Conservation (phyloP, 2,113 vertebrate species). For the Phyllopteryx taeniolatus region DNA sequence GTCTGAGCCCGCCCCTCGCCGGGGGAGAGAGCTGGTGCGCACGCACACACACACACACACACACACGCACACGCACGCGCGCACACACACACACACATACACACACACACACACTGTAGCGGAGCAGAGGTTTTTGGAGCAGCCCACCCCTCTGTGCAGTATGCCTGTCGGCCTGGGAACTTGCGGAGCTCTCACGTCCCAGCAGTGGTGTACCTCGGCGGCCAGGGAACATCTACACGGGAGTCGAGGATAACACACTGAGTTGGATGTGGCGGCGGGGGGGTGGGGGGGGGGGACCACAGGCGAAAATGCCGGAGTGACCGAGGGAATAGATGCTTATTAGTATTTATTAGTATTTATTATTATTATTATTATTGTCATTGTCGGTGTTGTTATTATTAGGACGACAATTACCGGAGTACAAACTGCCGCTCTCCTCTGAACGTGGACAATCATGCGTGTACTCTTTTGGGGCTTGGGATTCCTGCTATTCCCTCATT, state of each 20-base stretch:
- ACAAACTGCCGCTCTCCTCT: conserved; percentile 63
- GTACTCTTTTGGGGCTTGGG: conserved; percentile 88
- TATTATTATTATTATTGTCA: neutral
- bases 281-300: conserved; percentile 52
- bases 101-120: conserved; percentile 51
- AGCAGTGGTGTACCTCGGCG: conserved; percentile 56
- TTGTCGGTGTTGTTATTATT: neutral
- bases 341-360: neutral
- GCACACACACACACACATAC: neutral
- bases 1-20: conserved; percentile 64
- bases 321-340: conserved; percentile 36
- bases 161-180: conserved; percentile 72
- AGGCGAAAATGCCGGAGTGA: conserved; percentile 56
- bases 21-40: conserved; percentile 54
- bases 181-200: conserved; percentile 66
- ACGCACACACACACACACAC: conserved; percentile 20
- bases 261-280: conserved; percentile 68
- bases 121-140: conserved; percentile 54
- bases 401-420: conserved; percentile 48
- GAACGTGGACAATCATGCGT: conserved; percentile 88
- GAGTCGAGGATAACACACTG: conserved; percentile 58
- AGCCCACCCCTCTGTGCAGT: conserved; percentile 69
- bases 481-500: conserved; percentile 81
- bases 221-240: conserved; percentile 52
- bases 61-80: neutral